Evolutionary conservation across 2,113 vertebrate genomes (phyloP).

Genomic region (Semnornis frantzii): DNA sequence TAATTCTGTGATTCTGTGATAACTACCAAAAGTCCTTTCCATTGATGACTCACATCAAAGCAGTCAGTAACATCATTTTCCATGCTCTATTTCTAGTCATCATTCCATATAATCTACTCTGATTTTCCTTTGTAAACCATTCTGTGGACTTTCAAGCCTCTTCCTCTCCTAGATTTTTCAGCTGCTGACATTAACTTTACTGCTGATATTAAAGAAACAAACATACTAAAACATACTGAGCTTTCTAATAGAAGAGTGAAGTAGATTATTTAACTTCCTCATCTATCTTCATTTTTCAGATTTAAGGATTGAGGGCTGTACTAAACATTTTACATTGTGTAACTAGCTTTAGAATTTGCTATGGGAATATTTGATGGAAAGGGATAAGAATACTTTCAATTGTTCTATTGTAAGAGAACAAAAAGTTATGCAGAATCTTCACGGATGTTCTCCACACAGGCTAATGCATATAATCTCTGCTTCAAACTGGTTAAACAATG

Average conservation of each 20-base stretch:
- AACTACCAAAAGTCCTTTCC: neutral
- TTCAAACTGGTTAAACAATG: neutral
- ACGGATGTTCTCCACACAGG: neutral
- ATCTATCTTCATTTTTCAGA: neutral
- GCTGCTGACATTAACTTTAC: neutral
- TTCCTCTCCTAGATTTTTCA: neutral
- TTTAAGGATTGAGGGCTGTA: neutral
- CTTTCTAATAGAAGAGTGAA: neutral
- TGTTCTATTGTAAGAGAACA: neutral
- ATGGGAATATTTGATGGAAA: neutral
- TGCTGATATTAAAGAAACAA: neutral
- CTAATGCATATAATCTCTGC: neutral
- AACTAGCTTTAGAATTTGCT: conserved; percentile 9
- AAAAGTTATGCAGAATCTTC: neutral
- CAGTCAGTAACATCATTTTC: neutral
- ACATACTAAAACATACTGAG: neutral
- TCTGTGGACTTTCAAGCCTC: neutral
- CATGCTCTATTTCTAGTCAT: neutral
- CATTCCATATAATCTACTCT: neutral
- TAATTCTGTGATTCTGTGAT: too few species aligned
- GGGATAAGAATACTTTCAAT: neutral
- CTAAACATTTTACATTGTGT: conserved; percentile 28
- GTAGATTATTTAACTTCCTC: conserved; percentile 4
- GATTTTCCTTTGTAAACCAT: neutral
- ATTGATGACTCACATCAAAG: neutral